Evolutionary conservation across 2,113 vertebrate genomes (phyloP), one percentile per base, ranked within the genome.

Genomic region (Calyptomena viridis): DNA sequence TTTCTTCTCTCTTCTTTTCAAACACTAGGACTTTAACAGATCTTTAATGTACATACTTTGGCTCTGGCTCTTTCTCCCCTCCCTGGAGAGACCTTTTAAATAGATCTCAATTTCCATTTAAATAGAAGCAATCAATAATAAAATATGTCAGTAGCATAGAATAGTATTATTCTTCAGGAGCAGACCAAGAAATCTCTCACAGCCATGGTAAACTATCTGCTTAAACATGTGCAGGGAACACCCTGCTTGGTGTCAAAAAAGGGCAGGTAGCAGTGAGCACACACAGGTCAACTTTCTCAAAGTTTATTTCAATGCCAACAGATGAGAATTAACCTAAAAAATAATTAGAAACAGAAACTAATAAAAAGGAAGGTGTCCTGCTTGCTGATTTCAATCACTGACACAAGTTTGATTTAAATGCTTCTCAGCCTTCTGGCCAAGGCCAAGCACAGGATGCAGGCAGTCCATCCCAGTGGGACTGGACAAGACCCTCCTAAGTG

Each of bases 71-170:
- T 22, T 25, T 12, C 30, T 46, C 67, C 9, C 16, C 30, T 37
- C 56, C 56, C 47, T 7, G 31, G 47, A 87, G 56, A 59, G 35
- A 46, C 18, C 42, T 73, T 76, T 90, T 25, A 88, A 90, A 83
- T 13, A 90, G 35, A 90, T 59, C 83, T 80, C 80, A 23, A 72
- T 72, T 93, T 78, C 80, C 73, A 91, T 55, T 91, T 63, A 84
- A 89, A 87, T 39, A 60, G 62, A 87, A 94, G 62, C 42, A 47
- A 92, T 93, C 91, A 68, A 84, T 94, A 93, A 78, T 25, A 78
- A 90, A 88, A 63, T 30, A 52, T 5, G 4, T 18, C 63, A 73
- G 68, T 5, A 49, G 81, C 71, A 53, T 49, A 71, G 90, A 40
- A 50, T 42, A 4, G 17, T 27, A 46, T 59, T 79, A 31, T 30